phyloP scores from a whole-genome alignment of 1,140 invertebrate genomes.

The Papilio polyxenes region DNA sequence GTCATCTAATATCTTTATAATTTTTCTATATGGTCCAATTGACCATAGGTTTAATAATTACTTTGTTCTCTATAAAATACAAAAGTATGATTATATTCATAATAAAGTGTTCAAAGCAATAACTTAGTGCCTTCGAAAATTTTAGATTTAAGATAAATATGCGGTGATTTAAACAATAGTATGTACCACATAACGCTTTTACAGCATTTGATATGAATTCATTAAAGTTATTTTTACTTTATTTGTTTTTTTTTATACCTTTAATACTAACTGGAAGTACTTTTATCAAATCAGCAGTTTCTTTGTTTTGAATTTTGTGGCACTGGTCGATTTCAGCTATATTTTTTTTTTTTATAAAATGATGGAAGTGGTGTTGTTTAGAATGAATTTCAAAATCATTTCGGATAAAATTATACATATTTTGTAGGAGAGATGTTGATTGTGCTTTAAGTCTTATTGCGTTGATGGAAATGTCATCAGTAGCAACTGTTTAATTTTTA shows the following conservation, averaged over 20 bases:
- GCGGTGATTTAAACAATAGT: conserved; percentile 15
- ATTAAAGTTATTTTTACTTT: conserved; percentile 30
- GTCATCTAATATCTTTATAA: background rate
- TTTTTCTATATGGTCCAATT: background rate
- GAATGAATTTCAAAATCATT: no score
- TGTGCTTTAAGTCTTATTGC: background rate
- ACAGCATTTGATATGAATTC: conserved; percentile 30
- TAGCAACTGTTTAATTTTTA: background rate
- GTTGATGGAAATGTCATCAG: background rate
- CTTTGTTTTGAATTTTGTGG: no score
- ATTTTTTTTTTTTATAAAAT: no score
- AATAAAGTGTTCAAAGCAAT: conserved; percentile 25
- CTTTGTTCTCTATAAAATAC: background rate
- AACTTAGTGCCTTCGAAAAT: conserved; percentile 27
- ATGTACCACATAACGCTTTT: conserved; percentile 18
- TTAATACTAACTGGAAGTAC: background rate
- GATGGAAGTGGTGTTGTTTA: no score
- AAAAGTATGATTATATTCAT: background rate
- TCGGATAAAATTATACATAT: no score
- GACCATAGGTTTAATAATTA: background rate
- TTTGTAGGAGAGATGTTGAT: no score
- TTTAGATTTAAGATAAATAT: background rate
- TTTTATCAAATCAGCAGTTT: background rate
- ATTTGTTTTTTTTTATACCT: conserved; percentile 9
- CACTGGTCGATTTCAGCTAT: no score